A percentile compares a stretch with the other conserved stretches of the same genome.
Evolutionary conservation across 2,888 invertebrate genomes (phyloP).

Genomic region (Chymomyza amoena): DNA sequence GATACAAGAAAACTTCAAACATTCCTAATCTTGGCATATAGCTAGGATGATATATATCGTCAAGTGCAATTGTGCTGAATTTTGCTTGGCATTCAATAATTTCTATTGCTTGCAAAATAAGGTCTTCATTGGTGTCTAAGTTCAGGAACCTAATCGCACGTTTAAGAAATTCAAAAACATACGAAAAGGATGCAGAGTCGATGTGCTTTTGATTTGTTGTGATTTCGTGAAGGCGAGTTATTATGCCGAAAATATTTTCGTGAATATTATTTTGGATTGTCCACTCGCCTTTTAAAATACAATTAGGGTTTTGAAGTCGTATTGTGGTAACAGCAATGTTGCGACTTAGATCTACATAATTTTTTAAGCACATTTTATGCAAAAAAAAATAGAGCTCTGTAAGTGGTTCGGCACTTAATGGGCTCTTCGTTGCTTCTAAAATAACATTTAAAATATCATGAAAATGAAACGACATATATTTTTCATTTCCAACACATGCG

Average conservation of each 20-base stretch:
- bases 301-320: conserved; percentile 87
- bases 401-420: conserved; percentile 86
- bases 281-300: conserved; percentile 89
- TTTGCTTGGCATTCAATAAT: conserved; percentile 87
- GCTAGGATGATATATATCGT: conserved; percentile 84
- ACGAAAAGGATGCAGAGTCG: conserved; percentile 88
- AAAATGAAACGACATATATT: conserved; percentile 74
- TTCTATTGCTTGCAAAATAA: conserved; percentile 82
- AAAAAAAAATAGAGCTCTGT: conserved; percentile 83
- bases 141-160: conserved; percentile 80
- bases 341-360: conserved; percentile 80
- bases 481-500: conserved; percentile 72
- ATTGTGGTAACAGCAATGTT: conserved; percentile 86
- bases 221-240: conserved; percentile 78
- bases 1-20: conserved; percentile 87
- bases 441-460: conserved; percentile 70
- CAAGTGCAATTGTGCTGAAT: conserved; percentile 79
- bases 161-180: conserved; percentile 88
- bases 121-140: conserved; percentile 80
- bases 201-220: conserved; percentile 47
- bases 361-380: conserved; percentile 81
- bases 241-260: conserved; percentile 83
- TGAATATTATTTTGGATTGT: conserved; percentile 81
- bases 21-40: conserved; percentile 90
- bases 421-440: conserved; percentile 83